A percentile compares a stretch with the other conserved stretches of the same genome.
These are phyloP conservation scores for Telmatochromis sp. DNA, from an alignment of 2,113 vertebrate genomes.

Conservation along the genomic window DNA sequence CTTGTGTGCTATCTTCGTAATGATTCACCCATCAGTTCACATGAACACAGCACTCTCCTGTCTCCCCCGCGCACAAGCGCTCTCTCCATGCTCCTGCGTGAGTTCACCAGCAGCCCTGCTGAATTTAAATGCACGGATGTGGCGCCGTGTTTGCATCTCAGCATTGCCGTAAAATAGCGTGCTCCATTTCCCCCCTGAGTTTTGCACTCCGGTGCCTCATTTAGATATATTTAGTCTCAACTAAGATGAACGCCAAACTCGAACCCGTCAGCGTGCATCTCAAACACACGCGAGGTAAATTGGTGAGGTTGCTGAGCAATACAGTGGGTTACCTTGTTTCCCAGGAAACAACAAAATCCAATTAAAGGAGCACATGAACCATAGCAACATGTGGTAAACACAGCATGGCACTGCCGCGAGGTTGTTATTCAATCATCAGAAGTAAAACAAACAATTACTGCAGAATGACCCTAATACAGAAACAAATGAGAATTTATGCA, in stretches of 20 bases:
- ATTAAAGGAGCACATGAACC: slow-evolving; percentile 58
- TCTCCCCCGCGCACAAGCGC: slow-evolving; percentile 1
- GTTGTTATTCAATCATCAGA: slow-evolving; percentile 59
- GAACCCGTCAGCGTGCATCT: slow-evolving; percentile 10
- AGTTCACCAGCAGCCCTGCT: background rate
- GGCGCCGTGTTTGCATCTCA: background rate
- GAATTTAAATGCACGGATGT: background rate
- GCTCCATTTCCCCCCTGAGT: background rate
- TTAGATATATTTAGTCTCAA: slow-evolving; percentile 21
- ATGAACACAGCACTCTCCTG: slow-evolving; percentile 18
- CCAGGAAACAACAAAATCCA: slow-evolving; percentile 58
- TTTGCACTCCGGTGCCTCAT: background rate
- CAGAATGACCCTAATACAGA: slow-evolving; percentile 59
- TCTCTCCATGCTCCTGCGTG: background rate
- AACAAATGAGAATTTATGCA: slow-evolving; percentile 62
- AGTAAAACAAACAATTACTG: slow-evolving; percentile 65
- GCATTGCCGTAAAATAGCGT: background rate
- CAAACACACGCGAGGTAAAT: slow-evolving; percentile 7
- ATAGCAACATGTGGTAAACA: slow-evolving; percentile 63
- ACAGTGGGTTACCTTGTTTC: slow-evolving; percentile 55
- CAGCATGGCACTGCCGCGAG: slow-evolving; percentile 41
- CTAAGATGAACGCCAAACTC: background rate
- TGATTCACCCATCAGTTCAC: slow-evolving; percentile 56
- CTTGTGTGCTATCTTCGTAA: slow-evolving; percentile 52
- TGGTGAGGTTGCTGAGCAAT: slow-evolving; percentile 48